Conservation (phyloP, 2,113 vertebrate genomes). For the Neopipo cinnamomea region DNA sequence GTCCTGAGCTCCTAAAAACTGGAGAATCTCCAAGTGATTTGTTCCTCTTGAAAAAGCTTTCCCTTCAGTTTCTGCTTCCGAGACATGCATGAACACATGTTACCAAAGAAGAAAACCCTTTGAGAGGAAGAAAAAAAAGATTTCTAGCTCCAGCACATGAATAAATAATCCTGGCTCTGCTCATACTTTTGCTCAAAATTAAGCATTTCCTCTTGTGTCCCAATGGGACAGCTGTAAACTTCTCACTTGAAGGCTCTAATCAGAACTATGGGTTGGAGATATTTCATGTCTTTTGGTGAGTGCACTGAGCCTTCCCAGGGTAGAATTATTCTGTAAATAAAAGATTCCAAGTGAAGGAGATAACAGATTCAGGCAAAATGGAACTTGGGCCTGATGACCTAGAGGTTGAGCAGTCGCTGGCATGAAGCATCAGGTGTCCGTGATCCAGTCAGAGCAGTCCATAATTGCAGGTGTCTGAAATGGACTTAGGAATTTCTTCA, state of each 20-base stretch:
- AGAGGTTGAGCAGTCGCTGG: not conserved
- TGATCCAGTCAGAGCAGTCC: not conserved
- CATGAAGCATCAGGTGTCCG: not conserved
- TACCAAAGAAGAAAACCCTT: not conserved
- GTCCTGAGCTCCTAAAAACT: not conserved
- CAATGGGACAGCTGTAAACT: not conserved
- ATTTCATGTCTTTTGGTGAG: not conserved
- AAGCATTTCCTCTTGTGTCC: slow-evolving; percentile 12
- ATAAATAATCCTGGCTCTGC: slow-evolving; percentile 30
- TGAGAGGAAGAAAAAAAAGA: not conserved
- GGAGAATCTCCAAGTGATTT: not conserved
- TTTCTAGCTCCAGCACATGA: not conserved
- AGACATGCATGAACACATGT: not conserved
- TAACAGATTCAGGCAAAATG: not conserved
- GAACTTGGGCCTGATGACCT: not conserved
- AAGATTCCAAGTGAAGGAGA: not conserved
- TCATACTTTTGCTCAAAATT: not conserved
- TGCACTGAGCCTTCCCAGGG: not conserved
- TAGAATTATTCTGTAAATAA: not conserved
- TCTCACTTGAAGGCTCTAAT: not conserved
- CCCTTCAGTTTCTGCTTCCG: not conserved
- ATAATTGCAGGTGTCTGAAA: not conserved
- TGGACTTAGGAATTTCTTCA: not conserved
- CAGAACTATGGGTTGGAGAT: not conserved
- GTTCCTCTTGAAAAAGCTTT: not conserved